Conservation (phyloP, 2,113 vertebrate species). For the Zosterops hypoxanthus region DNA sequence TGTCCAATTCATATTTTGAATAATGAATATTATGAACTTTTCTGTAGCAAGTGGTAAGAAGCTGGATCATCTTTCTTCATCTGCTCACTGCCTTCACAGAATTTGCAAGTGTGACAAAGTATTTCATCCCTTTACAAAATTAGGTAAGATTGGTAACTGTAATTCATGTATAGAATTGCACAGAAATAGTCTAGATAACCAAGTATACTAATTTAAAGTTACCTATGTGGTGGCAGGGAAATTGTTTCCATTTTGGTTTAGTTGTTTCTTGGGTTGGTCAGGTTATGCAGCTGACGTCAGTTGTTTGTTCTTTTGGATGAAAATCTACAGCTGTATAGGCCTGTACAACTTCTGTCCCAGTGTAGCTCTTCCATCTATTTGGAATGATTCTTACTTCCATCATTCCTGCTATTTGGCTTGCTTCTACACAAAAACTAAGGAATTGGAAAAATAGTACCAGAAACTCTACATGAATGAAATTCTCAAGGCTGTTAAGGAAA, state of each 20-base stretch:
- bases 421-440: background rate
- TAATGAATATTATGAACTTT: background rate
- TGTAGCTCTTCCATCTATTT: background rate
- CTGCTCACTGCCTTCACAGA: background rate
- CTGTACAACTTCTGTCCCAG: background rate
- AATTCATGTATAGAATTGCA: background rate
- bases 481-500: background rate
- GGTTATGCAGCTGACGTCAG: background rate
- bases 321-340: background rate
- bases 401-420: background rate
- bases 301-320: background rate
- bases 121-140: background rate
- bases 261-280: background rate
- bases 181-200: background rate
- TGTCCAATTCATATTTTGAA: background rate
- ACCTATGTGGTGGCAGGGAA: background rate
- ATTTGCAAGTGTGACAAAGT: background rate
- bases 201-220: background rate
- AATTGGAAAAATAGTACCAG: background rate
- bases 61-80: background rate
- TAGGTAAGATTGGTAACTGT: background rate
- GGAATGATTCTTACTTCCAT: no score
- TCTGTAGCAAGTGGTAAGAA: slow-evolving; percentile 12
- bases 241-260: background rate
- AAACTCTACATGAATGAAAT: background rate